A percentile compares a stretch with the other conserved stretches of the same genome.
These are phyloP conservation scores for Zaprionus tsacasi DNA, from an alignment of 1,140 invertebrate genomes.

Conservation along the genomic window DNA sequence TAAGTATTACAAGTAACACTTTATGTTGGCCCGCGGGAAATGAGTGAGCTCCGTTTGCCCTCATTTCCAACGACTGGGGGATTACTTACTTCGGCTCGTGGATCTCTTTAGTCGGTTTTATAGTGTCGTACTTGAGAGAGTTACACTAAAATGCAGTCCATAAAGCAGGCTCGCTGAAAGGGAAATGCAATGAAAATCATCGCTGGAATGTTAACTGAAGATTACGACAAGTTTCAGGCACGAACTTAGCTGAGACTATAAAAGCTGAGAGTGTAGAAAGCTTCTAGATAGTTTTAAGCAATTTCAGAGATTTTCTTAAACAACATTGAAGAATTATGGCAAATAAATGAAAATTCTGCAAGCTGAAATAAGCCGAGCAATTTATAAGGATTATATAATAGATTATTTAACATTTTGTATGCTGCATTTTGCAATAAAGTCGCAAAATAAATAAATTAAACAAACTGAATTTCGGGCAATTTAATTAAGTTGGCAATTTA, in stretches of 20 bases:
- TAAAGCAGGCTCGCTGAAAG: slow-evolving; percentile 26
- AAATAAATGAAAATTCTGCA: background rate
- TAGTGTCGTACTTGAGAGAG: slow-evolving; percentile 27
- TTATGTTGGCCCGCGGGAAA: slow-evolving; percentile 33
- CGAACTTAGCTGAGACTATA: background rate
- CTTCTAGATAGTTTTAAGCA: no score
- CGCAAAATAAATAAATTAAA: background rate
- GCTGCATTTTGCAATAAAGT: background rate
- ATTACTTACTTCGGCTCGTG: slow-evolving; percentile 10
- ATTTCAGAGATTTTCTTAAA: no score
- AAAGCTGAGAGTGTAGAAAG: background rate
- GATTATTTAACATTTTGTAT: background rate
- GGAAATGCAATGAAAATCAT: slow-evolving; percentile 14
- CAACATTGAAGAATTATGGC: no score
- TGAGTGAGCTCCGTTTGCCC: no score
- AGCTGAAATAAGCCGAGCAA: background rate
- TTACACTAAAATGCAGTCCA: slow-evolving; percentile 33
- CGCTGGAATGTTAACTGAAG: background rate
- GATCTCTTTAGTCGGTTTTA: slow-evolving; percentile 25
- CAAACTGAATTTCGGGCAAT: background rate
- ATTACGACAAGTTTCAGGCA: background rate
- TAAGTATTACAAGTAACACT: slow-evolving; percentile 38
- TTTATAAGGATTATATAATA: background rate
- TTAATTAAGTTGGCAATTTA: slow-evolving; percentile 1
- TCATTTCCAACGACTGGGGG: no score